Base-by-base conservation (phyloP, 1,140 invertebrate genomes). In the Drosophila watanabei region DNA sequence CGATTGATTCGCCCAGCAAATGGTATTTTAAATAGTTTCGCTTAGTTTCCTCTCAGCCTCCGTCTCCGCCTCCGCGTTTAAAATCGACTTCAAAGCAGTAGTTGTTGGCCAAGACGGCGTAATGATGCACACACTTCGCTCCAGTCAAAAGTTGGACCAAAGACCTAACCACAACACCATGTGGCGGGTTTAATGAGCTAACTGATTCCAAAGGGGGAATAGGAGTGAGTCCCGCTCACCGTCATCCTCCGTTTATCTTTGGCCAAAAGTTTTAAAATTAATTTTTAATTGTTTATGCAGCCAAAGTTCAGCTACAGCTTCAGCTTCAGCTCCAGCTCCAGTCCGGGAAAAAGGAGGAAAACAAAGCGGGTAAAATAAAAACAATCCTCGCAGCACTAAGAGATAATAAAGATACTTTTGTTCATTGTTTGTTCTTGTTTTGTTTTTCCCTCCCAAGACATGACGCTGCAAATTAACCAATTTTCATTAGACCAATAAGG, bases 21-120 rank as follows among this genome's bases (percentile, higher is more conserved):
- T 90, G 89, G 86, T 86, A 68, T 90, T 89, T 89, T 90, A 90
- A 89, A 90, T 89, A 89, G 86, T 89, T 89, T 76, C 72, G 51
- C 45, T 76, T 76, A 76, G 73, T 76, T 76, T 45, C 43, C 33
- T 32, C 57, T 32, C 16, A 10, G 48, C 1, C 24, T 33, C 30
- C 32, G 48, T 16, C 48, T 52, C 30, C 32, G 48, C 28, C 48
- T 30, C 14, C 37, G 48, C 62, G 30, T 37, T 68, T 69, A 71
- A 71, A 56, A 43, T 28, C 64, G 32, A 75, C 69, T 73, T 72
- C 66, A 63, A 76, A 60, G n/a, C 43, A 64, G 32, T 35, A 33
- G 35, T 66, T 37, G 46, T 13, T 46, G 52, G 32, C 35, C 30
- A 33, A 76, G 35, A 68, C 58, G 41, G 32, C 76, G 64, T 87